These are phyloP conservation scores for Pristionchus fissidentatus DNA, from an alignment of 2,888 invertebrate genomes.

Conservation along the genomic window DNA sequence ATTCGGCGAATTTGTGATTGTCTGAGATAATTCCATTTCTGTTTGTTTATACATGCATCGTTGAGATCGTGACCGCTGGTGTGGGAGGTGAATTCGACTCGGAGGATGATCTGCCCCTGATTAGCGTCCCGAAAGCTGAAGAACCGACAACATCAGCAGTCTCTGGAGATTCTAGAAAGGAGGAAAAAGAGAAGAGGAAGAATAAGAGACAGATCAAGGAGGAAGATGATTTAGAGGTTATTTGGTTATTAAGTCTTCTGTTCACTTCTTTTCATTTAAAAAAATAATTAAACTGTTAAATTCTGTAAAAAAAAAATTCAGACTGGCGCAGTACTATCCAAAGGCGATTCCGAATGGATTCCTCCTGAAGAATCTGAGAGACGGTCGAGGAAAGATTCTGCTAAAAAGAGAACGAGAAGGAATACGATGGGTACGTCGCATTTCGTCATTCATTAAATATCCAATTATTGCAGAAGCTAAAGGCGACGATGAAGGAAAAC, in stretches of 20 bases:
- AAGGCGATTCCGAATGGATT: constrained; percentile 40
- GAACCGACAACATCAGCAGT: not conserved
- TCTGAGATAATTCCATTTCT: not conserved
- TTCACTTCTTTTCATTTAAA: not conserved
- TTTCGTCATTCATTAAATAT: not conserved
- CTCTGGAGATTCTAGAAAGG: not conserved
- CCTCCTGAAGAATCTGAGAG: constrained; percentile 38
- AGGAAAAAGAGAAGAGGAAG: not conserved
- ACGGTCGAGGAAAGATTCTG: not conserved
- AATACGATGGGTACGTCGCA: not conserved
- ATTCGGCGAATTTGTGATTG: too few species aligned
- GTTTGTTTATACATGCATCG: not conserved
- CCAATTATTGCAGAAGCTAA: not conserved
- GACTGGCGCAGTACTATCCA: constrained; percentile 1
- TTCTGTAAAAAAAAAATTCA: not conserved
- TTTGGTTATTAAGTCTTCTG: not conserved
- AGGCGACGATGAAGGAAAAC: not conserved
- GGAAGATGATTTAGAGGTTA: constrained; percentile 23
- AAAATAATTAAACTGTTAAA: not conserved
- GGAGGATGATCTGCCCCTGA: constrained; percentile 36
- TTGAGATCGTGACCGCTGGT: not conserved
- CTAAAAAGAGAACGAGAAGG: constrained; percentile 26
- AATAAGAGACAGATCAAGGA: constrained; percentile 32
- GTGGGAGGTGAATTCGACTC: not conserved
- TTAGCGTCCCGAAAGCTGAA: not conserved